phyloP scores from a whole-genome alignment of 2,797 vertebrate species.

The Muscicapa comitata region DNA sequence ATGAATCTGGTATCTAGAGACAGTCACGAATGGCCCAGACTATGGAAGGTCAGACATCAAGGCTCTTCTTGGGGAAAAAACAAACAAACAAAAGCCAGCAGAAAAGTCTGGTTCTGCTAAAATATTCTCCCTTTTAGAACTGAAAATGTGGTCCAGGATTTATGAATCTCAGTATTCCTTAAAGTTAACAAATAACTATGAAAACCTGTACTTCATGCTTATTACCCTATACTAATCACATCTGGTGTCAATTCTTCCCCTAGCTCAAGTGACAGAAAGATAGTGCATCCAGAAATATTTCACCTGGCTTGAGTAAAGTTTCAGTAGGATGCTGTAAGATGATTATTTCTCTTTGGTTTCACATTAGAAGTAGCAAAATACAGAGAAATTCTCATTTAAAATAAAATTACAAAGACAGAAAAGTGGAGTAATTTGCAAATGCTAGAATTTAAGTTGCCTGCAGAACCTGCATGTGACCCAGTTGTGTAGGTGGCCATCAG shows the following conservation, averaged over 20 bases:
- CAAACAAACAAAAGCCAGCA: neutral
- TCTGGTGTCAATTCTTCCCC: neutral
- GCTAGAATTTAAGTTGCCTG: neutral
- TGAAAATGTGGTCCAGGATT: neutral
- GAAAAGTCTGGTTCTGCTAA: neutral
- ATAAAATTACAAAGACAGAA: neutral
- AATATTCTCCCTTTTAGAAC: neutral
- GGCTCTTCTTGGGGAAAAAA: neutral
- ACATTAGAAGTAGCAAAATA: neutral
- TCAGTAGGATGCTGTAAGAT: neutral
- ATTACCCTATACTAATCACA: neutral
- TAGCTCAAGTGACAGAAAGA: neutral
- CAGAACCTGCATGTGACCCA: neutral
- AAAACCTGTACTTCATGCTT: neutral
- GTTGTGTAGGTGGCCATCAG: neutral
- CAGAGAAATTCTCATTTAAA: neutral
- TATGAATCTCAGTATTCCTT: neutral
- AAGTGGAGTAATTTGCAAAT: neutral
- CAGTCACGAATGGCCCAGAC: neutral
- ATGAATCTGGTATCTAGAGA: neutral
- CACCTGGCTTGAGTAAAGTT: neutral
- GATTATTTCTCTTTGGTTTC: neutral
- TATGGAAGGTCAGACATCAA: neutral
- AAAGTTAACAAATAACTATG: neutral
- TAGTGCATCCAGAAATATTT: neutral